Base-by-base conservation (phyloP, 2,797 vertebrate species). In the Naso thynnoides region DNA sequence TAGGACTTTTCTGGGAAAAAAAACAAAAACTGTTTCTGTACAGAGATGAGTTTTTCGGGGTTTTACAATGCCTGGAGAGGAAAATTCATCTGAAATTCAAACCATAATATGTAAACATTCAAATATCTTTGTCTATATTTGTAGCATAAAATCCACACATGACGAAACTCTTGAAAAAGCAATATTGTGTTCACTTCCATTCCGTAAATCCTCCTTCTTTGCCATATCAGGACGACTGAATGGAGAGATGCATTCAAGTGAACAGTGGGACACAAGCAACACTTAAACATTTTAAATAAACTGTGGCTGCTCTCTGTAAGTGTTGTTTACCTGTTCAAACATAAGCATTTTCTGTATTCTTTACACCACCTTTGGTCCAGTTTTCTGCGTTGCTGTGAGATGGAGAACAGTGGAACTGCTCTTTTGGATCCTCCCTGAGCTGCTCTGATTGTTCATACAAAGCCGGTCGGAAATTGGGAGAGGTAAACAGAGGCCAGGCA, bases 401-500 rank as follows among this genome's bases (percentile, higher is more conserved):
- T 45, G 70, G 27, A 57, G 70, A 70, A 65, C 3, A 61, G 47
- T 63, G 65, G 60, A 80, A 49, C 8, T 74, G 66, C 49, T 62
- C 56, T 68, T 54, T 81, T 70, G 74, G 79, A 88, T 84, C 70
- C 56, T 81, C 48, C 67, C 73, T 41, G 60, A 72, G 76, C 84
- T 56, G 87, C 89, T 78, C 82, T 91, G 90, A 93, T 93, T 94
- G 92, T 90, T 84, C 85, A 88, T 76, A 88, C 90, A 93, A 90
- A 91, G 87, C 86, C 87, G 73, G 87, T 86, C 83, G 88, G 92
- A 94, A 93, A 93, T 92, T 88, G 88, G 79, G 84, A 89, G 92
- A 90, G 81, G 91, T 94, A 95, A 95, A 95, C 94, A 93, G 88
- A 93, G 90, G 90, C 88, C 91, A 90, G 88, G 88, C 85, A 56